Evolutionary conservation across 2,113 vertebrate genomes (phyloP), one percentile per base, ranked within the genome.

Genomic region (Aspiorhynchus laticeps): DNA sequence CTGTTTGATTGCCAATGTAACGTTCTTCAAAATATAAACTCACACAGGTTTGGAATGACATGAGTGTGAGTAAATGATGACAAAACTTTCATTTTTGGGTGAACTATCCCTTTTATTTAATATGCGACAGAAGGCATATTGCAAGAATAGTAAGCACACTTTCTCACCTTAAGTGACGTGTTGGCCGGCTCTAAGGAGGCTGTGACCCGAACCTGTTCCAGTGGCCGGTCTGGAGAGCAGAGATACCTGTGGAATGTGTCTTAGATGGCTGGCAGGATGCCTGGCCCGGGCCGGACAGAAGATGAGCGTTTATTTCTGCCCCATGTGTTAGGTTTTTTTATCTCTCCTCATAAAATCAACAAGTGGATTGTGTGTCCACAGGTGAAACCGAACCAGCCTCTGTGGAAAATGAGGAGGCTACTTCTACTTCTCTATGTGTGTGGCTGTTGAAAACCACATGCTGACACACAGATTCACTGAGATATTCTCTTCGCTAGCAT

Each of bases 371-470:
- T 93, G 75, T 92, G 91, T 93, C 90, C 87, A 92, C 93, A 93
- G 92, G 94, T 95, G 93, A 93, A 94, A 96, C 93, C 88, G 80
- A 93, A 92, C 90, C 88, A 91, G 81, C 84, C 85, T 56, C 86
- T 75, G 48, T 87, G 85, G 86, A 85, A 84, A 90, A 10, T 86
- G 89, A 92, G 87, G 73, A 74, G 41, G 8, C 48, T 69, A 43
- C 75, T 28, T 78, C 33, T 73, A 51, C 84, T 53, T 9, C 36
- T 63, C 26, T 92, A 89, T 93, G 86, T 85, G 75, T 36, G 63
- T 65, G 81, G 73, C 86, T 88, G 59, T 61, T 36, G 51, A 43
- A 59, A 80, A 46, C 36, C 21, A 41, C 36, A 24, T 24, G 21
- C 69, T 21, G 46, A 80, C 83, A 63, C 81, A 73, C 74, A 74